Evolutionary conservation across 2,888 invertebrate genomes (phyloP), one percentile per base, ranked within the genome.

Genomic region (Macrosoma leucophasiata): DNA sequence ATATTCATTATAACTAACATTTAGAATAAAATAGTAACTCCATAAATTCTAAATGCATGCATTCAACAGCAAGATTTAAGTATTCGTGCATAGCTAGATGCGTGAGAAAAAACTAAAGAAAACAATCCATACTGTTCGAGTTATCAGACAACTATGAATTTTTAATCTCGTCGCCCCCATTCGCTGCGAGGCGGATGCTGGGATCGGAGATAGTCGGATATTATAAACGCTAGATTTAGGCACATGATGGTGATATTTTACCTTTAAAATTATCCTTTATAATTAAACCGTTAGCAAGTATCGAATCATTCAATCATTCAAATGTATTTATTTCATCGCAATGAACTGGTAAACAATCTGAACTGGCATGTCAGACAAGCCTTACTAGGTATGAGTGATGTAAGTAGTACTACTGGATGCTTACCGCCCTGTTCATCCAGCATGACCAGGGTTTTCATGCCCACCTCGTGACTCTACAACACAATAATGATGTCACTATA

Each of bases 381-480:
- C 77, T 66, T 71, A 71, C 79, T 81, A 81, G 65, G 43, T 73
- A 72, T 76, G 78, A 69, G 70, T 79, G 78, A 79, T 79, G 76
- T 79, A 78, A 68, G 66, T 73, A 79, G 62, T 76, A 70, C 82
- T 84, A 82, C 79, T 84, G 85, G 86, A 90, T 90, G 90, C 95
- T 96, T 95, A 97, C 97, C 97, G 94, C 97, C 98, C 94, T 98
- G 98, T 90, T 98, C 97, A 91, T 98, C 98, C 92, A 98, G 92
- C 93, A 97, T 97, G 87, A 98, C 97, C 90, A 98, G 93, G 88
- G 97, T 95, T 90, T 95, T 95, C 92, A 98, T 98, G 87, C 97
- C 97, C 87, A 97, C 97, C 90, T 98, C 97, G 91, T 97, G 97
- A 90, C 97, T 96, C 97, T 98, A 94, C 90, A 94, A 92, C 84